These are phyloP conservation scores for Malurus melanocephalus DNA, from an alignment of 2,113 vertebrate genomes.

Conservation along the genomic window DNA sequence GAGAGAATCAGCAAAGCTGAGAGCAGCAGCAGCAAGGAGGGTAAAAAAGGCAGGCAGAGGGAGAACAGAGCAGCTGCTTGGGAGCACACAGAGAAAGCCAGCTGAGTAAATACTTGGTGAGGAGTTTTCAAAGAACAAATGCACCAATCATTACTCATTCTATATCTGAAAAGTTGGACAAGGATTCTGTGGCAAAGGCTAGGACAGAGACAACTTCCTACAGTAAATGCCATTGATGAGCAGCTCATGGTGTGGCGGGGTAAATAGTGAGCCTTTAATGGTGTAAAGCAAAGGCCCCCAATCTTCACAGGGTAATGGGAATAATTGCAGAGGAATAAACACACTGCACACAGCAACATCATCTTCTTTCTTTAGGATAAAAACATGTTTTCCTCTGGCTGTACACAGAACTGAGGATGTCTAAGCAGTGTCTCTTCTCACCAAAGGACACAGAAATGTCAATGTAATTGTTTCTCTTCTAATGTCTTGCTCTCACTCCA, in stretches of 20 bases:
- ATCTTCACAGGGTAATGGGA: not conserved
- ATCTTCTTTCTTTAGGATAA: not conserved
- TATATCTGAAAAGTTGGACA: not conserved
- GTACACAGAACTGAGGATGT: not conserved
- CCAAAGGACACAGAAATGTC: not conserved
- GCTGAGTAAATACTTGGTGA: not conserved
- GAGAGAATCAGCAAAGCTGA: not conserved
- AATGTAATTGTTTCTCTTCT: not conserved
- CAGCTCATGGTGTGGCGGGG: fast-evolving
- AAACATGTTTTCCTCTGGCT: not conserved
- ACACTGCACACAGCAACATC: not conserved
- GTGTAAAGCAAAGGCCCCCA: fast-evolving
- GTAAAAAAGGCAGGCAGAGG: not conserved
- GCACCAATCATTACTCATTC: not conserved
- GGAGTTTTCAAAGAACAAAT: not conserved
- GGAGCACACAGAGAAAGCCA: not conserved
- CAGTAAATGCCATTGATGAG: not conserved
- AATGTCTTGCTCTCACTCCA: not conserved
- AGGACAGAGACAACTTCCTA: not conserved
- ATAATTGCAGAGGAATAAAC: not conserved
- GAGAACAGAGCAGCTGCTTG: not conserved
- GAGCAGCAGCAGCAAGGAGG: not conserved
- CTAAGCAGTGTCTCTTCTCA: not conserved
- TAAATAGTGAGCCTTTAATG: not conserved
- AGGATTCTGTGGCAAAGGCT: not conserved